Percentiles rank a stretch among this genome's conserved stretches.
These are phyloP conservation scores for Cephonodes hylas DNA, from an alignment of 2,888 invertebrate species.

Conservation along the genomic window DNA sequence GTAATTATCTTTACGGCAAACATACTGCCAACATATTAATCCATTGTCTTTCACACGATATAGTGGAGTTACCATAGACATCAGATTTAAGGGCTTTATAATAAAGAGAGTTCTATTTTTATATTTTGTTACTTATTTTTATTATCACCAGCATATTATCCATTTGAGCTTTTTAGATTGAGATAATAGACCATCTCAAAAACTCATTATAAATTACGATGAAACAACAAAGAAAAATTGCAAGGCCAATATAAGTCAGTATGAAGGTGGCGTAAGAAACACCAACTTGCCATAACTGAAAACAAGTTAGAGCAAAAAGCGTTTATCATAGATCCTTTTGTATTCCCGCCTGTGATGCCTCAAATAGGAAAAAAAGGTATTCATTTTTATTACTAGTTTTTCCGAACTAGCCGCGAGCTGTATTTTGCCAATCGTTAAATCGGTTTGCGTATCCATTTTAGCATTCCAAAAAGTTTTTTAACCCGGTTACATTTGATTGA, in stretches of 20 bases:
- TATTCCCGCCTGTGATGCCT: not conserved
- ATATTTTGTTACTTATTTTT: too few relatives aligned
- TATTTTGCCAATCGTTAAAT: conserved; percentile 29
- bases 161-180: too few relatives aligned
- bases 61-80: too few relatives aligned
- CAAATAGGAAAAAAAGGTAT: not conserved
- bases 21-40: too few relatives aligned
- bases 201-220: too few relatives aligned
- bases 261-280: not conserved
- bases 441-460: conserved; percentile 24
- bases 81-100: too few relatives aligned
- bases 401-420: conserved; percentile 24
- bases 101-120: too few relatives aligned
- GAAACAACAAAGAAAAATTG: too few relatives aligned
- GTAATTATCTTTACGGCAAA: too few relatives aligned
- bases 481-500: conserved; percentile 23
- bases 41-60: too few relatives aligned
- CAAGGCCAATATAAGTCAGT: not conserved
- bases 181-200: too few relatives aligned
- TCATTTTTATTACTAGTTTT: conserved; percentile 9
- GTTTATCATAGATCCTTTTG: not conserved
- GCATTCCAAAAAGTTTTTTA: conserved; percentile 21
- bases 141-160: too few relatives aligned
- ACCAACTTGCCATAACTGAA: not conserved
- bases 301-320: not conserved